phyloP scores from a whole-genome alignment of 92 coral and sea anemone genomes.

The Porites rus region DNA sequence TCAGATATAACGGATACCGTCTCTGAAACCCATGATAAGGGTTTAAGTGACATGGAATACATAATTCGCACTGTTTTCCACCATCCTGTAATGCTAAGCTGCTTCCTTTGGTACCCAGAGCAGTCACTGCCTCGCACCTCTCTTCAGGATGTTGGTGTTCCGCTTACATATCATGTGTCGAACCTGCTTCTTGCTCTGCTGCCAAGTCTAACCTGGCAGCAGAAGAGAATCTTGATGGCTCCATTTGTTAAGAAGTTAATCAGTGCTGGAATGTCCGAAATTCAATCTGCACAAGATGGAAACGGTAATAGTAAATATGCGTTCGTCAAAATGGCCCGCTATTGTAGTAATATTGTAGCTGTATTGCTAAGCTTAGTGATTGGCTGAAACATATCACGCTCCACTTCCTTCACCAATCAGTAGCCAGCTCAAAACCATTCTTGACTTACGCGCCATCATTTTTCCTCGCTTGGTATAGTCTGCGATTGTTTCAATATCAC shows the following conservation, averaged over 20 bases:
- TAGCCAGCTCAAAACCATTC: too few relatives aligned
- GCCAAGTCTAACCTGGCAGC: constrained; percentile 18
- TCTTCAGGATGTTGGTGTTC: constrained; percentile 1
- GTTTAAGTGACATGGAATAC: neutral
- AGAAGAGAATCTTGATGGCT: constrained; percentile 26
- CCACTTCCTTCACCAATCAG: too few relatives aligned
- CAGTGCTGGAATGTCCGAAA: constrained; percentile 43
- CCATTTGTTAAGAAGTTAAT: constrained; percentile 66
- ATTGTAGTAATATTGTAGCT: too few relatives aligned
- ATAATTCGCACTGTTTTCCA: constrained; percentile 17
- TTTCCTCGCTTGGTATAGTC: too few relatives aligned
- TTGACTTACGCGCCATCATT: too few relatives aligned
- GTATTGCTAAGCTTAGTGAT: too few relatives aligned
- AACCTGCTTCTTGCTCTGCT: constrained; percentile 51
- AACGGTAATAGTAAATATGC: neutral
- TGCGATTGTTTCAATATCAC: too few relatives aligned
- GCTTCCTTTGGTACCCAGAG: constrained; percentile 28
- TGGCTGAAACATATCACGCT: too few relatives aligned
- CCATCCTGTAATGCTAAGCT: constrained; percentile 41
- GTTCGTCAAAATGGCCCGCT: too few relatives aligned
- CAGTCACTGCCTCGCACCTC: neutral
- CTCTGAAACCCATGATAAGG: neutral
- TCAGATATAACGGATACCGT: neutral
- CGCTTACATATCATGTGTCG: constrained; percentile 43
- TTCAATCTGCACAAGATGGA: constrained; percentile 28